phyloP scores from a whole-genome alignment of 2,797 vertebrate species.

The Novumbra hubbsi region DNA sequence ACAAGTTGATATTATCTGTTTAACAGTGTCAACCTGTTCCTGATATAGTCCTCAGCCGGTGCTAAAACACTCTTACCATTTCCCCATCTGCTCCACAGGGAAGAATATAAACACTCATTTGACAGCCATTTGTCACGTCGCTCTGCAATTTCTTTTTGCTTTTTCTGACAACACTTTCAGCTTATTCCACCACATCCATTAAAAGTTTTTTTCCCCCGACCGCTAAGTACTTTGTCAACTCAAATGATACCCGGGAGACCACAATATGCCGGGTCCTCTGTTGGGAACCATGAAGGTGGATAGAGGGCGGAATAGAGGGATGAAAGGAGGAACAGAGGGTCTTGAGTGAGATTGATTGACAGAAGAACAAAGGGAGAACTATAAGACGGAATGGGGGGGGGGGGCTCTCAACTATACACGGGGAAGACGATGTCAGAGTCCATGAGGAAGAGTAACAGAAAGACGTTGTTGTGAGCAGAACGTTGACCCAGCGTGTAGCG shows the following conservation, averaged over 20 bases:
- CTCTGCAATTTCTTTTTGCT: background rate
- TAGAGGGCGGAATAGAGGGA: background rate
- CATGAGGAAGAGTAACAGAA: too few species aligned
- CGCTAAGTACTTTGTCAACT: background rate
- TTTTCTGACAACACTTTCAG: background rate
- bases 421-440: too few species aligned
- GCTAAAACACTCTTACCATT: background rate
- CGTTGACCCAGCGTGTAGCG: too few species aligned
- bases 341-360: background rate
- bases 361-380: background rate
- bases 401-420: too few species aligned
- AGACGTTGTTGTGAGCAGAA: too few species aligned
- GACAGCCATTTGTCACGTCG: background rate
- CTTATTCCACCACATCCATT: background rate
- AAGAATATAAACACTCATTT: background rate
- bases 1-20: background rate
- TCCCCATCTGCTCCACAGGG: background rate
- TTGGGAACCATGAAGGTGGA: background rate
- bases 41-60: background rate
- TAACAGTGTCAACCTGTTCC: background rate
- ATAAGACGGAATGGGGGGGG: background rate
- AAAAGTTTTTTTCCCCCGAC: background rate
- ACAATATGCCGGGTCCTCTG: background rate
- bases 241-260: background rate
- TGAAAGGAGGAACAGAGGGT: too few species aligned